phyloP scores from a whole-genome alignment of 2,888 invertebrate genomes.

The Macrophya alboannulata region DNA sequence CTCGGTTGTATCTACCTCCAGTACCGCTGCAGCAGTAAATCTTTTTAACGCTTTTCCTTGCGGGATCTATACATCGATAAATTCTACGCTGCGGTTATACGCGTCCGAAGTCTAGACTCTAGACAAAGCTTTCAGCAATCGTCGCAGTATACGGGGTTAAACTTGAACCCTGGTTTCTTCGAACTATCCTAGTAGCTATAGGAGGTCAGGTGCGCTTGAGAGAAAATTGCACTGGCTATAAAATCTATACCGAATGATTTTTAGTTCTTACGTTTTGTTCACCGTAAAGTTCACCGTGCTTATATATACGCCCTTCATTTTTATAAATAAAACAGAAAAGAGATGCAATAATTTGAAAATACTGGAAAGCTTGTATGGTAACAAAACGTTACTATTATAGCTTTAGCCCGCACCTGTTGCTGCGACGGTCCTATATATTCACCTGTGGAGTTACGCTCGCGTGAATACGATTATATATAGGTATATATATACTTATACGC shows the following conservation, averaged over 20 bases:
- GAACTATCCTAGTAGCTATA: neutral
- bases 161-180: conserved; percentile 21
- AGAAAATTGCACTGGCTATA: conserved; percentile 11
- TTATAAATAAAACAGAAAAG: neutral
- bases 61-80: conserved; percentile 46
- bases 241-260: neutral
- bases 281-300: neutral
- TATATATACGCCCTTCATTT: neutral
- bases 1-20: neutral
- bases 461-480: conserved; percentile 25
- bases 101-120: conserved; percentile 19
- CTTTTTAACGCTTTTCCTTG: conserved; percentile 38
- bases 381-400: neutral
- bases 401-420: conserved; percentile 11
- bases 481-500: conserved; percentile 14
- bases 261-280: neutral
- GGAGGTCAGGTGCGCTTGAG: neutral
- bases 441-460: conserved; percentile 27
- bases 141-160: conserved; percentile 13
- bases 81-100: conserved; percentile 31
- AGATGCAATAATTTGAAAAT: conserved; percentile 8
- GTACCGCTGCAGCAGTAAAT: conserved; percentile 13
- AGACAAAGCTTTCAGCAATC: conserved; percentile 38
- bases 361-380: neutral
- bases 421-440: neutral